Evolutionary conservation across 2,888 invertebrate species (phyloP).

Genomic region (Rotaria magnacalcarata): DNA sequence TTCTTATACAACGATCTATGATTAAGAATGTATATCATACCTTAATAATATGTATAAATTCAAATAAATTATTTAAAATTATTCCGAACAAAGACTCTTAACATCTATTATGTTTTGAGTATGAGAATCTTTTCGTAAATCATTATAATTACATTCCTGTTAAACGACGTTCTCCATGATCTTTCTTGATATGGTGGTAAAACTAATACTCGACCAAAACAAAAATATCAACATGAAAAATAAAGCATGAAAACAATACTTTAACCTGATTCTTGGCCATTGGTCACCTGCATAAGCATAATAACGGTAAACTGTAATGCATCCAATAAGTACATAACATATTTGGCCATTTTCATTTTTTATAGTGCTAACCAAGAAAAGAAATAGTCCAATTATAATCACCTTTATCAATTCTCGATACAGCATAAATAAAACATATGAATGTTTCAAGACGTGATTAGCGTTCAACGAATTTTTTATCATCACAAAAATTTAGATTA

Average conservation of each 20-base stretch:
- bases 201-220: conserved; percentile 76
- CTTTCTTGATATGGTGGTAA: conserved; percentile 81
- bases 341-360: conserved; percentile 56
- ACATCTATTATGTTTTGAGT: conserved; percentile 73
- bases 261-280: conserved; percentile 72
- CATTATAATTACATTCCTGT: conserved; percentile 65
- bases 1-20: too few species aligned
- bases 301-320: conserved; percentile 85
- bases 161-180: conserved; percentile 76
- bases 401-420: conserved; percentile 83
- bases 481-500: neutral
- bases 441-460: conserved; percentile 82
- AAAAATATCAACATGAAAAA: conserved; percentile 35
- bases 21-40: too few species aligned
- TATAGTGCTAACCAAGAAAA: conserved; percentile 52
- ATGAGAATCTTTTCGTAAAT: conserved; percentile 62
- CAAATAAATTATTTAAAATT: too few species aligned
- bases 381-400: conserved; percentile 75
- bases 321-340: conserved; percentile 76
- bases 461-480: conserved; percentile 63
- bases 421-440: conserved; percentile 91
- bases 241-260: conserved; percentile 48
- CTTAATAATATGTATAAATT: too few species aligned
- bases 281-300: conserved; percentile 82
- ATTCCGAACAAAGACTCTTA: too few species aligned